Base-by-base conservation (phyloP, 2,113 vertebrate genomes). In the Hiodon tergisus region DNA sequence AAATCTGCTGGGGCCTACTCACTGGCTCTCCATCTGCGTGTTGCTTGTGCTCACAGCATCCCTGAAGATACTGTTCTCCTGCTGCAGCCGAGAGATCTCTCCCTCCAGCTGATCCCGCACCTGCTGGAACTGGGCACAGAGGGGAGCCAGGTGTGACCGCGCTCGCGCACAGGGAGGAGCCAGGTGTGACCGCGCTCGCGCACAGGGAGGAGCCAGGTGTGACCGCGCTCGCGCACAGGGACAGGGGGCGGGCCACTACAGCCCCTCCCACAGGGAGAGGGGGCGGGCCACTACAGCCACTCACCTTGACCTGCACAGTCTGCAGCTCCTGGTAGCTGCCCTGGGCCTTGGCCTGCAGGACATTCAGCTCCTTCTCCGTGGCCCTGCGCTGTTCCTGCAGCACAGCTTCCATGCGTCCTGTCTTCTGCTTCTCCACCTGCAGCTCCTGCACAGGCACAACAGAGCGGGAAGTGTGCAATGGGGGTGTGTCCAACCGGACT, bases 1-100 rank as follows among this genome's bases (percentile, higher is more conserved):
- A n/a, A n/a, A n/a, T n/a, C n/a, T n/a, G n/a, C n/a, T n/a, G n/a
- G n/a, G n/a, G n/a, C 6, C 4, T 77, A 94, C 95, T 85, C 88
- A 98, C 97, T 99, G 98, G 94, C 87, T 98, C 87, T 99, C 97
- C 90, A 99, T 94, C 83, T 97, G 95, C 82, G 92, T 97, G 84
- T 95, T 92, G 77, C 96, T 94, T n/a, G 94, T 94, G 87, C 96
- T 98, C 87, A 99, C 97, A 72, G 97, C 97, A 81, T 99, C 97
- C 86, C 97, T 93, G 83, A 99, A 87, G 83, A 99, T 99, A 71
- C 92, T 88, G 4, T 99, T 99, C 85, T 99, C 97, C 87, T 99
- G 96, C 87, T 98, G 95, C 85, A 99, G 91, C 60, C 94, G 93
- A 77, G 85, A 90, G 81, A 96, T 95, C 90, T 99, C 95, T 79